Base-by-base conservation (phyloP, 2,888 invertebrate species). In the Helleia helle region DNA sequence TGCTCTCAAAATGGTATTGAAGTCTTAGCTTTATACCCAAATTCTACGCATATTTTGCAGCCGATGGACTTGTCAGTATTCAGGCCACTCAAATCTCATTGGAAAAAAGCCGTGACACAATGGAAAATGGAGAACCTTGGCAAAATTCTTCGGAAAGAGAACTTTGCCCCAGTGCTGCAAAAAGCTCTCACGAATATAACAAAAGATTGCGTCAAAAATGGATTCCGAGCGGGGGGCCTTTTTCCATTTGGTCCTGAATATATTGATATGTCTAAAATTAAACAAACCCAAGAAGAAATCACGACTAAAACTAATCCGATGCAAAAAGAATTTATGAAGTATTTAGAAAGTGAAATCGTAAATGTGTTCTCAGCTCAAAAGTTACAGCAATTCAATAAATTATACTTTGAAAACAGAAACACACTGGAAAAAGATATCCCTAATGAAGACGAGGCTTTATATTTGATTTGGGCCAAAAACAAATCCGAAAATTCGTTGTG, bases 1-100 rank as follows among this genome's bases (percentile, higher is more conserved):
- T 18, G 31, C 31, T 14, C 31, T 15, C 15, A 31, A 31, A 31
- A 31, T 17, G 31, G 31, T 31, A 31, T 31, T 17, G 31, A 31
- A 17, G 17, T 49, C 6, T 41, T 49, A 26, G 46, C 49, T 9
- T 17, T 47, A 9, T 45, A 47, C 36, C 49, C 47, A 24, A 50
- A 50, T 25, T 40, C 43, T 7, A 47, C 47, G 6, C 46, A 47
- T 36, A 36, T 50, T 6, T 28, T 47, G n/a, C 49, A 50, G 40
- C 47, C 49, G 14, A 47, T 47, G 47, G 49, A 50, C 27, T 34
- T 31, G 15, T 31, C 18, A 7, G 15, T 17, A 31, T n/a, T n/a
- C n/a, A n/a, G n/a, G n/a, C n/a, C n/a, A n/a, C n/a, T n/a, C n/a
- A n/a, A n/a, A n/a, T n/a, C n/a, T n/a, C n/a, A n/a, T n/a, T n/a